Percentiles rank a stretch among this genome's conserved stretches.
Evolutionary conservation across 2,797 vertebrate genomes (phyloP).

Genomic region (Siniperca obscura): DNA sequence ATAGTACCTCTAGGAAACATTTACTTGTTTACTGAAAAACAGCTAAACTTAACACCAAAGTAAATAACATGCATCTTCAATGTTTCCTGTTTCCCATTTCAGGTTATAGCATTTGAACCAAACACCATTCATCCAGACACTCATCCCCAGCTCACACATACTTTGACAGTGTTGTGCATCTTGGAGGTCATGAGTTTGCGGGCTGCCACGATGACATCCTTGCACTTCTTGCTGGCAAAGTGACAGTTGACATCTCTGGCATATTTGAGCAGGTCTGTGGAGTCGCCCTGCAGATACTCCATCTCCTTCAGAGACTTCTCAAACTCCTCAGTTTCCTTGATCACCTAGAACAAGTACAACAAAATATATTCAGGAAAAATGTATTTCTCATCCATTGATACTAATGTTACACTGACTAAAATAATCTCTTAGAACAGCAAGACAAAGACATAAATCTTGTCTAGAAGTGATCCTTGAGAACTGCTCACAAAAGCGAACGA

Average conservation of each 20-base stretch:
- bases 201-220: constrained; percentile 94
- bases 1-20: neutral
- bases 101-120: neutral
- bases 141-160: constrained; percentile 59
- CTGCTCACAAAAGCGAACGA: neutral
- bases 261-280: constrained; percentile 92
- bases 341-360: constrained; percentile 84
- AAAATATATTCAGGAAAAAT: neutral
- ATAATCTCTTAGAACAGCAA: neutral
- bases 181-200: constrained; percentile 96
- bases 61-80: neutral
- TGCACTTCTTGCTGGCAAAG: constrained; percentile 98
- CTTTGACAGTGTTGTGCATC: constrained; percentile 97
- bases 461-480: neutral
- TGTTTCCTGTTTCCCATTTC: neutral
- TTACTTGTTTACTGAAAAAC: neutral
- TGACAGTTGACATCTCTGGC: constrained; percentile 95
- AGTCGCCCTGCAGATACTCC: constrained; percentile 88
- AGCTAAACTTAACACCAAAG: too few relatives aligned
- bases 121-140: neutral
- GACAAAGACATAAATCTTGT: neutral
- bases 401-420: too few relatives aligned
- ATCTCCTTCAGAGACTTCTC: constrained; percentile 91
- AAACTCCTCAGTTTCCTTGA: constrained; percentile 93
- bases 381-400: neutral